Evolutionary conservation across 2,113 vertebrate species (phyloP), one percentile per base, ranked within the genome.

Genomic region (Phasianus colchicus): DNA sequence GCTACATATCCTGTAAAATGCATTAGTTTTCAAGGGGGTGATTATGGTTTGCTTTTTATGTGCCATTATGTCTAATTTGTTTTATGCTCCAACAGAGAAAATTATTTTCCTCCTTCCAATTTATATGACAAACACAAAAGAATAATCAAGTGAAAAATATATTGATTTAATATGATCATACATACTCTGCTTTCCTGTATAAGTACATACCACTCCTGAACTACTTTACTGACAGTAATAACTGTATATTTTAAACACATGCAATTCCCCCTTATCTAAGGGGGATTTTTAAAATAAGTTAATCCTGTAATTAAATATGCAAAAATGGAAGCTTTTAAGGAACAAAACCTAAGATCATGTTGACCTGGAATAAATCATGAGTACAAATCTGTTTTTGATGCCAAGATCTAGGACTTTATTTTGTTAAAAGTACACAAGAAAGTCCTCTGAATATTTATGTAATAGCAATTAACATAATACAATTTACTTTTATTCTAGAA

Each of bases 31-130:
- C 93, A 95, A 97, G 84, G 97, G 82, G 48, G 65, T 97, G 95
- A 96, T 97, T 98, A 97, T 82, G 86, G 72, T 91, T 96, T 96
- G 89, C 91, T 84, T 96, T 97, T 97, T 97, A 96, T 96, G 79
- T 95, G 93, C 69, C 90, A 97, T 97, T 98, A 97, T 92, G 96
- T 96, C 94, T 97, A 97, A 98, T 98, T 97, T 97, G 95, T 89
- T 97, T 97, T 96, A 97, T 97, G 93, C 74, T 97, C 64, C 90
- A 97, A 91, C 89, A 97, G 95, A 94, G 95, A 97, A 98, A 98
- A 98, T 97, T 90, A 97, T 97, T 98, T 97, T 92, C 86, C 77
- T 97, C 47, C 83, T 88, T 96, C 81, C 86, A 96, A 94, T 97
- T 97, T 96, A 92, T 95, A 93, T 90, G 93, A 96, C 94, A 98